A percentile compares a stretch with the other conserved stretches of the same genome.
phyloP scores from a whole-genome alignment of 2,797 vertebrate species.

The Botia kubotai region DNA sequence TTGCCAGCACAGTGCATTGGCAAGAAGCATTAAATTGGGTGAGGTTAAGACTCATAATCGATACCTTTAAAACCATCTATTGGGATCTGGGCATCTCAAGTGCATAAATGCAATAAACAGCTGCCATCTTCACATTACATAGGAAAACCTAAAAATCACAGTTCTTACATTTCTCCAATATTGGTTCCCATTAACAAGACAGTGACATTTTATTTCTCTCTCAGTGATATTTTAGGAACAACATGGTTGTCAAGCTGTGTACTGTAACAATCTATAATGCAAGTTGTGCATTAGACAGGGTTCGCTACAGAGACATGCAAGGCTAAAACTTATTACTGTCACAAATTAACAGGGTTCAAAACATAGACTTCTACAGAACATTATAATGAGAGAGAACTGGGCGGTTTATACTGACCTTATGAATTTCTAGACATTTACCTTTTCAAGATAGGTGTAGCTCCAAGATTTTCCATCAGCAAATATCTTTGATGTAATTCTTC shows the following conservation, averaged over 20 bases:
- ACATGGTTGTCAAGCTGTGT: conserved; percentile 66
- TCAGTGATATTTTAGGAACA: conserved; percentile 70
- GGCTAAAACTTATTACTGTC: conserved; percentile 59
- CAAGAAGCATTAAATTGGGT: conserved; percentile 49
- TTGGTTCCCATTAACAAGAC: conserved; percentile 70
- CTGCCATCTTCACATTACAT: conserved; percentile 65
- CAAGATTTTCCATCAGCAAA: conserved; percentile 98
- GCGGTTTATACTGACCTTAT: neutral
- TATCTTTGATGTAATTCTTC: conserved; percentile 91
- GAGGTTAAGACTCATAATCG: conserved; percentile 58
- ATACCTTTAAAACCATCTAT: conserved; percentile 61
- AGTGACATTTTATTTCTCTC: conserved; percentile 70
- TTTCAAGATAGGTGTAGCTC: conserved; percentile 98
- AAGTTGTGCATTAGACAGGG: conserved; percentile 65
- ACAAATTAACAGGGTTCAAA: conserved; percentile 55
- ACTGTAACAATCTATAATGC: conserved; percentile 67
- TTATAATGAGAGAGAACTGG: conserved; percentile 15
- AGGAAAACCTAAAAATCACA: conserved; percentile 52
- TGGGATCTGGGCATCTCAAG: conserved; percentile 41
- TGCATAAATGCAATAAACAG: conserved; percentile 62
- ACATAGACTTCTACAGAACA: conserved; percentile 49
- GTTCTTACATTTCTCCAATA: conserved; percentile 61
- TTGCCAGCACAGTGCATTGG: conserved; percentile 34
- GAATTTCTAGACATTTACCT: conserved; percentile 76
- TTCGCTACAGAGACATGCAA: conserved; percentile 66